Evolutionary conservation across 2,113 vertebrate species (phyloP), one percentile per base, ranked within the genome.

Genomic region (Alectura lathami): DNA sequence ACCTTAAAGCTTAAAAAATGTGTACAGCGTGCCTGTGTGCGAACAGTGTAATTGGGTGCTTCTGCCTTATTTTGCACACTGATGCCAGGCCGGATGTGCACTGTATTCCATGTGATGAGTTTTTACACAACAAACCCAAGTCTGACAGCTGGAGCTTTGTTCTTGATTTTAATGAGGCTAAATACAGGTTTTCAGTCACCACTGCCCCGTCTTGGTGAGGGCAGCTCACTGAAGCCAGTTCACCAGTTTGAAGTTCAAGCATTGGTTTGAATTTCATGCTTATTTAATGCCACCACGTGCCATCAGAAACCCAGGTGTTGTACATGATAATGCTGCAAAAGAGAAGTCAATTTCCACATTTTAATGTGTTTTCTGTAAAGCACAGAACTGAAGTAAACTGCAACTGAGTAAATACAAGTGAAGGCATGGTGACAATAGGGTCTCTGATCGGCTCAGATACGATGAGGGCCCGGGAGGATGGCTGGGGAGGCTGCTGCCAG

Each of bases 141-240:
- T 48, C 12, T 40, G 60, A 34, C 40, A 62, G 14, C 14, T 48
- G 36, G 42, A 68, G 36, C 1, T 0, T 62, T 5, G 51, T 72
- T 83, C 8, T 51, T 64, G 7, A n/a, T n/a, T 59, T 92, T 64
- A 17, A 60, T 48, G 47, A 42, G 5, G 57, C 76, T 32, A 47
- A 73, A 53, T 26, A 22, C 0, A 1, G 56, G 8, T 3, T 1
- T 54, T 47, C 59, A 60, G 50, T 56, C 8, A 30, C 29, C 67
- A 2, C 3, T 51, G 5, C 14, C 11, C 13, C 29, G 47, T 0
- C 4, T 23, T 42, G 34, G 24, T 20, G 54, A 32, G 18, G 4
- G 26, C 14, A 2, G 6, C 22, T 1, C 6, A 45, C 40, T 29
- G 7, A 77, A 70, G 22, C 38, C 11, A 9, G 7, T 74, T 54